A percentile compares a stretch with the other conserved stretches of the same genome.
Evolutionary conservation across 2,113 vertebrate species (phyloP).

Genomic region (Rhea pennata): DNA sequence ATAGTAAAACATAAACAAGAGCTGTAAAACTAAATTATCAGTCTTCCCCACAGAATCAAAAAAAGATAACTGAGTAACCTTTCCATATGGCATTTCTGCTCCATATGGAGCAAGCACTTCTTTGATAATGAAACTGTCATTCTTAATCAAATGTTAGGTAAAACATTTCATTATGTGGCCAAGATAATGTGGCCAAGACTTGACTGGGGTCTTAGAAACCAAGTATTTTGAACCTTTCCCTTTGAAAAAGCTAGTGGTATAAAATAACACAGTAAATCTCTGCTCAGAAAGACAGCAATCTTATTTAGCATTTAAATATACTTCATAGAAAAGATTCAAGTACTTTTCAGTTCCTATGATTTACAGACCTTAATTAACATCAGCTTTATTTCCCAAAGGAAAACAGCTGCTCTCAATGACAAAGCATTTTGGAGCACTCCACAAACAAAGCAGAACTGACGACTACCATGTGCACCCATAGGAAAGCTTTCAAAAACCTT

Average conservation of each 20-base stretch:
- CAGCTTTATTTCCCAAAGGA: conserved; percentile 15
- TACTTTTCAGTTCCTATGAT: background rate
- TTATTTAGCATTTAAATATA: background rate
- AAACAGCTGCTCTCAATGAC: conserved; percentile 18
- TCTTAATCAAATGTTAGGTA: background rate
- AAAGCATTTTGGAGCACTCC: background rate
- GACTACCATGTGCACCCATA: rapidly evolving
- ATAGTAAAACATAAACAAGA: background rate
- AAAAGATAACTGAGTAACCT: background rate
- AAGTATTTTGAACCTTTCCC: background rate
- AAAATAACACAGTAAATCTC: background rate
- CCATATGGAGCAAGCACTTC: background rate
- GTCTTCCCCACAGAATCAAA: background rate
- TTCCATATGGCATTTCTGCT: background rate
- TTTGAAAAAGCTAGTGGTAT: background rate
- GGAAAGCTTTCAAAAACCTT: background rate
- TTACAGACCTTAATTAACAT: conserved; percentile 41
- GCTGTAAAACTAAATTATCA: background rate
- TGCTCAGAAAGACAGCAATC: background rate
- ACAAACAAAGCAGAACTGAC: background rate
- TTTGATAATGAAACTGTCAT: background rate
- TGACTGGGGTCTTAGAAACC: background rate
- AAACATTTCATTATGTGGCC: background rate
- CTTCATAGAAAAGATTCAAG: background rate
- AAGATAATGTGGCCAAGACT: background rate